Evolutionary conservation across 2,113 vertebrate genomes (phyloP), one percentile per base, ranked within the genome.

Genomic region (Noturus placidus): DNA sequence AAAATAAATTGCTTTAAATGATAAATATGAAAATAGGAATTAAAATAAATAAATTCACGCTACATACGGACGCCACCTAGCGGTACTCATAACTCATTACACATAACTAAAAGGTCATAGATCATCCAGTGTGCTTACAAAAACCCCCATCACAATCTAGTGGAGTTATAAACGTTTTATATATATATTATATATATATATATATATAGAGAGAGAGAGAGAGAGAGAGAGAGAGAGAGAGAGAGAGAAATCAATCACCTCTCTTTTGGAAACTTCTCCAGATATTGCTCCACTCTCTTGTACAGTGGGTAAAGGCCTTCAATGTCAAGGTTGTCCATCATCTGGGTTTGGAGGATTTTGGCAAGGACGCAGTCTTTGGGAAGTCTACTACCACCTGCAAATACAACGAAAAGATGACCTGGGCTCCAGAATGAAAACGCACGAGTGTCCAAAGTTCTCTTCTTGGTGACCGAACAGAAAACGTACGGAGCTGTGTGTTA

Each of bases 261-360:
- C 89, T 99, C 96, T 89, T 97, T 97, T 1, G 98, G 97, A 91
- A 96, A 99, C 86, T 97, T 96, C 88, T 97, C 96, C 86, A 99
- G 93, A 92, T 99, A 96, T 77, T 95, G 96, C 88, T 99, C 97
- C 57, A 99, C 94, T 84, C 97, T 94, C 46, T 93, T 96, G 92
- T 98, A 99, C 90, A 99, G 93, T 50, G 97, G 98, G 88, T 97
- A 96, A 88, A 99, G 93, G 59, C 98, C 98, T 91, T 99, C 98
- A 7, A 99, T 98, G 93, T 99, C 97, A 93, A 98, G 92, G 90
- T 94, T 96, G 94, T 99, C 98, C 90, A 99, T 93, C 97, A 98
- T 97, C 96, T 99, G 98, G 88, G 96, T 96, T 92, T 97, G 97
- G 82, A 98, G 97, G 79, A 97, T 97, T 95, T 96, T 96, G 91